phyloP scores from a whole-genome alignment of 1,140 invertebrate species.

The Coptotermes formosanus region DNA sequence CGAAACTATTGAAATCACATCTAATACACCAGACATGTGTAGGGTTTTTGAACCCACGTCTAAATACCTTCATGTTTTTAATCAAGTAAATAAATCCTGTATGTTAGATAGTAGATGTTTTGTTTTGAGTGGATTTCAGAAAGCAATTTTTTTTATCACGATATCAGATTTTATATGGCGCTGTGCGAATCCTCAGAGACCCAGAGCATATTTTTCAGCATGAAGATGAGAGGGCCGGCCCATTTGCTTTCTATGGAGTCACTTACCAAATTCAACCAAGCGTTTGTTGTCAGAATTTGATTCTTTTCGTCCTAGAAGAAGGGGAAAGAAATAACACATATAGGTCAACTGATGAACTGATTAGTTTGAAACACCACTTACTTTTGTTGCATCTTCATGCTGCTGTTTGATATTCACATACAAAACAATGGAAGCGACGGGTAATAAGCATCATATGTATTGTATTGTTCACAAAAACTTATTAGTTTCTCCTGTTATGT shows the following conservation, averaged over 20 bases:
- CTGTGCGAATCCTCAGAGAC: not conserved
- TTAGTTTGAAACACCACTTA: not conserved
- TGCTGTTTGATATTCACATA: not conserved
- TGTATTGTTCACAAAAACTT: no score
- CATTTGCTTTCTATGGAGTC: not conserved
- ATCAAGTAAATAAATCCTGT: no score
- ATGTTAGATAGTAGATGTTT: no score
- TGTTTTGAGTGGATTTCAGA: no score
- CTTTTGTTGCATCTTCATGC: slow-evolving; percentile 1
- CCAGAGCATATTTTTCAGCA: slow-evolving; percentile 24
- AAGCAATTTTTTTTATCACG: not conserved
- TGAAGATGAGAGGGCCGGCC: not conserved
- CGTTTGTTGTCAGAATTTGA: slow-evolving; percentile 94
- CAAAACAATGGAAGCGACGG: no score
- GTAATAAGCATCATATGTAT: no score
- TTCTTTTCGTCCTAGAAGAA: slow-evolving; percentile 72
- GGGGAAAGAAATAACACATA: slow-evolving; percentile 41
- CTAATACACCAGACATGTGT: no score
- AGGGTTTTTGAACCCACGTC: no score
- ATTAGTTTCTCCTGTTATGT: no score
- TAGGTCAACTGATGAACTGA: not conserved
- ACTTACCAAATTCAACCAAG: slow-evolving; percentile 97
- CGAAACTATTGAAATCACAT: no score
- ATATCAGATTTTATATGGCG: not conserved
- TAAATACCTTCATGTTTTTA: no score